Conservation (phyloP, 1,140 invertebrate genomes). For the Leptoteleia sp. region DNA sequence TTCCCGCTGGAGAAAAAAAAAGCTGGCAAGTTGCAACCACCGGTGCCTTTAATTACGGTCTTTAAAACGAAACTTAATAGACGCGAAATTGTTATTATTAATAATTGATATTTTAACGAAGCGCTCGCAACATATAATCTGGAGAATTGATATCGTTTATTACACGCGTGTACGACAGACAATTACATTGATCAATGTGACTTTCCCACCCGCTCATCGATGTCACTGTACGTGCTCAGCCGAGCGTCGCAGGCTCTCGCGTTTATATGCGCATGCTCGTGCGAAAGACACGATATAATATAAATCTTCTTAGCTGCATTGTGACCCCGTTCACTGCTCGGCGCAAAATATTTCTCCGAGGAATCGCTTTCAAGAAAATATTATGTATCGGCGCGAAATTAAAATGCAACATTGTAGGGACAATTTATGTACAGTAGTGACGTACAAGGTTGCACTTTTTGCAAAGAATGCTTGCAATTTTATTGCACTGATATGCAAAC, state of each 20-base stretch:
- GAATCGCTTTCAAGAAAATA: slow-evolving; percentile 35
- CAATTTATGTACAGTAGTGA: slow-evolving; percentile 34
- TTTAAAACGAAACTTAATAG: slow-evolving; percentile 26
- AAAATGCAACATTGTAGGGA: slow-evolving; percentile 45
- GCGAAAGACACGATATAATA: slow-evolving; percentile 59
- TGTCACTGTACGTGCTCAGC: slow-evolving; percentile 59
- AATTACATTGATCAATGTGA: slow-evolving; percentile 58
- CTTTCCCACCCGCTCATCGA: slow-evolving; percentile 66
- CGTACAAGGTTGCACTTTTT: slow-evolving; percentile 42
- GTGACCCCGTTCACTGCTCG: slow-evolving; percentile 52
- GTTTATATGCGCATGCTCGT: slow-evolving; percentile 44
- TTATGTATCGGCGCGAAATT: slow-evolving; percentile 53
- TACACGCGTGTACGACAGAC: slow-evolving; percentile 26
- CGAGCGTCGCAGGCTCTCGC: slow-evolving; percentile 46
- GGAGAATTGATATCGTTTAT: slow-evolving; percentile 48
- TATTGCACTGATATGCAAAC: slow-evolving; percentile 23
- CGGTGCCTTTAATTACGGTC: slow-evolving; percentile 5
- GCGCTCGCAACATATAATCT: slow-evolving; percentile 24
- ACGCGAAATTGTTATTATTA: too few species aligned
- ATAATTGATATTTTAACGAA: slow-evolving; percentile 53
- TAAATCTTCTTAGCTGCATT: slow-evolving; percentile 54
- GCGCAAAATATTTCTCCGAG: slow-evolving; percentile 47
- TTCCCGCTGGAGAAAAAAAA: too few species aligned
- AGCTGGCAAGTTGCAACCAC: background rate
- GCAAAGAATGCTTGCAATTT: slow-evolving; percentile 5